Evolutionary conservation across 1,140 invertebrate species (phyloP).

Genomic region (Meloidogyne chitwoodi): DNA sequence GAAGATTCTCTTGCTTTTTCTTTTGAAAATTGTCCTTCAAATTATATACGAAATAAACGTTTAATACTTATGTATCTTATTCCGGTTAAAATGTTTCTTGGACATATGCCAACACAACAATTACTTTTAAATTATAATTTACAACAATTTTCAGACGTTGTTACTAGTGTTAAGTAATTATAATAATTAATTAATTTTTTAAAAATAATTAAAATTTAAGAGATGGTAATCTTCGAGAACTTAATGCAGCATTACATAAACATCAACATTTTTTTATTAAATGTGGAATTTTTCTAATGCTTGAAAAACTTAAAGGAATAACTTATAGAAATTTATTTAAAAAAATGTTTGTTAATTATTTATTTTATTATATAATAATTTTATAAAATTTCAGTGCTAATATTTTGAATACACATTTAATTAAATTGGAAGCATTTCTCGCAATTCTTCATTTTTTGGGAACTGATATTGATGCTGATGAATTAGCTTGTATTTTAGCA

Average conservation of each 20-base stretch:
- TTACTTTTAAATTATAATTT: slow-evolving; percentile 84
- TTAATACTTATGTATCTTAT: slow-evolving; percentile 90
- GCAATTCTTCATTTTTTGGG: slow-evolving; percentile 73
- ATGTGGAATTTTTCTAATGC: slow-evolving; percentile 89
- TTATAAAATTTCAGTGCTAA: slow-evolving; percentile 67
- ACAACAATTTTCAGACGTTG: slow-evolving; percentile 79
- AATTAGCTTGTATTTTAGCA: slow-evolving; percentile 89
- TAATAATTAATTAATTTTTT: neutral
- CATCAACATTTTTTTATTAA: slow-evolving; percentile 88
- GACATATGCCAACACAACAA: slow-evolving; percentile 77
- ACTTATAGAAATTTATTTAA: slow-evolving; percentile 93
- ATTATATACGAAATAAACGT: slow-evolving; percentile 80
- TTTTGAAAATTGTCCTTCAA: slow-evolving; percentile 80
- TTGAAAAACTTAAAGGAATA: slow-evolving; percentile 90
- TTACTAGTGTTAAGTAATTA: slow-evolving; percentile 42
- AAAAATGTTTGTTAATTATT: slow-evolving; percentile 71
- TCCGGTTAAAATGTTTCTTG: slow-evolving; percentile 92
- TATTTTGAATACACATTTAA: slow-evolving; percentile 82
- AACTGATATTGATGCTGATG: slow-evolving; percentile 80
- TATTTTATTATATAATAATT: neutral
- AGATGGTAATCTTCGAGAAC: slow-evolving; percentile 77
- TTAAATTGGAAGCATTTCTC: slow-evolving; percentile 79
- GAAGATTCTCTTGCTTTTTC: slow-evolving; percentile 86
- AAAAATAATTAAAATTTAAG: slow-evolving; percentile 46
- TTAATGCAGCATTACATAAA: slow-evolving; percentile 78